phyloP scores from a whole-genome alignment of 2,797 vertebrate genomes.

The Sebastes melanostomus region DNA sequence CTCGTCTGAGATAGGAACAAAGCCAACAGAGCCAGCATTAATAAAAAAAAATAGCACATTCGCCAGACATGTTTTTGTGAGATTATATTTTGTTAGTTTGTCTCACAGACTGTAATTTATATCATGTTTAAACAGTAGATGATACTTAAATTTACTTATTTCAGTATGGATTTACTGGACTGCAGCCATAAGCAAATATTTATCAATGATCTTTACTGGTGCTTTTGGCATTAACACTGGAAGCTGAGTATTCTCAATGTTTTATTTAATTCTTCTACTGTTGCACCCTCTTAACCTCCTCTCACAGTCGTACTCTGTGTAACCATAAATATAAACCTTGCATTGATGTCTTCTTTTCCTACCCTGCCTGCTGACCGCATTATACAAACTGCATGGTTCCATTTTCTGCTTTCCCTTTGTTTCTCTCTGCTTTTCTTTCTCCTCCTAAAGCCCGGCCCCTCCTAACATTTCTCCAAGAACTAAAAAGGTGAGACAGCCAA shows the following conservation, averaged over 20 bases:
- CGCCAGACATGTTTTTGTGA: slow-evolving; percentile 29
- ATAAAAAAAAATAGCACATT: slow-evolving; percentile 15
- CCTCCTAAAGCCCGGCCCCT: slow-evolving; percentile 80
- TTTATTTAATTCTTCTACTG: slow-evolving; percentile 1
- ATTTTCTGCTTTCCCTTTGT: slow-evolving; percentile 67
- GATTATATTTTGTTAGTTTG: slow-evolving; percentile 32
- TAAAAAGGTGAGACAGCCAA: slow-evolving; percentile 80
- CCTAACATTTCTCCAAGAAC: slow-evolving; percentile 80
- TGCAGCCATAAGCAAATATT: slow-evolving; percentile 7
- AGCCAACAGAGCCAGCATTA: slow-evolving; percentile 63
- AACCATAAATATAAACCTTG: slow-evolving; percentile 22
- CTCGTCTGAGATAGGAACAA: slow-evolving; percentile 62
- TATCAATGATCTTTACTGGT: not conserved
- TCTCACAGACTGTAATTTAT: slow-evolving; percentile 19
- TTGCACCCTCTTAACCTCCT: slow-evolving; percentile 11
- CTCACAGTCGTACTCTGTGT: slow-evolving; percentile 4
- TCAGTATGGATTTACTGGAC: slow-evolving; percentile 18
- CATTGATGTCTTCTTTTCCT: slow-evolving; percentile 21
- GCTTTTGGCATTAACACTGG: slow-evolving; percentile 13
- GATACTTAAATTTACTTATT: not conserved
- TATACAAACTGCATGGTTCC: slow-evolving; percentile 64
- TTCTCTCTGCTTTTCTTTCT: slow-evolving; percentile 69
- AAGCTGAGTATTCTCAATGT: slow-evolving; percentile 6
- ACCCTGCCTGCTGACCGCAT: slow-evolving; percentile 22
- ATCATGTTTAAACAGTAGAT: not conserved